These are phyloP conservation scores for Bufo gargarizans DNA, from an alignment of 2,113 vertebrate species.

Conservation along the genomic window DNA sequence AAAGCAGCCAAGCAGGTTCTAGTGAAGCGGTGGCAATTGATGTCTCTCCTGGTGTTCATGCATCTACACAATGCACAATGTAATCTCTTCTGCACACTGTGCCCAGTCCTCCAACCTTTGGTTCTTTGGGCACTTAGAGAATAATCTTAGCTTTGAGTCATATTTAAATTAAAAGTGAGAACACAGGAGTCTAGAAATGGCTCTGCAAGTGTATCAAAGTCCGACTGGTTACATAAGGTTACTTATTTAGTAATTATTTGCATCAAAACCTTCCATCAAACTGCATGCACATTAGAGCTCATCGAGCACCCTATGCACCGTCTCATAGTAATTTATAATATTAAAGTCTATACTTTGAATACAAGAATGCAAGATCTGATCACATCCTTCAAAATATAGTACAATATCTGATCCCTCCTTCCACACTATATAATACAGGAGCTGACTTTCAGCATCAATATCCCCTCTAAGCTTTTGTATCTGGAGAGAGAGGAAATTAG, in stretches of 20 bases:
- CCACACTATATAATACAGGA: background rate
- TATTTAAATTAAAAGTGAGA: slow-evolving; percentile 29
- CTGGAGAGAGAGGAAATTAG: too few species aligned
- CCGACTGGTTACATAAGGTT: background rate
- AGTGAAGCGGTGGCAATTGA: slow-evolving; percentile 5
- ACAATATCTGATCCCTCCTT: background rate
- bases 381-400: background rate
- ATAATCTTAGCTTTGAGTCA: slow-evolving; percentile 8
- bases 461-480: too few species aligned
- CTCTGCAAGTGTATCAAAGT: background rate
- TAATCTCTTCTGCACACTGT: slow-evolving; percentile 34
- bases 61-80: slow-evolving; percentile 17
- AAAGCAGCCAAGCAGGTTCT: slow-evolving; percentile 4
- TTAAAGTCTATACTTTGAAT: too few species aligned
- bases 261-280: background rate
- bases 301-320: background rate
- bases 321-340: too few species aligned
- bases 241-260: background rate
- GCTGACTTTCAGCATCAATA: background rate
- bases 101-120: slow-evolving; percentile 5
- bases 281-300: background rate
- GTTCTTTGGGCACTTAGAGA: slow-evolving; percentile 12
- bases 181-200: background rate
- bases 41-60: background rate
- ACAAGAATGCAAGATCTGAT: background rate